Conservation (phyloP, 37 sponge, comb jelly and placozoan genomes). For the Eunapius fragilis region DNA sequence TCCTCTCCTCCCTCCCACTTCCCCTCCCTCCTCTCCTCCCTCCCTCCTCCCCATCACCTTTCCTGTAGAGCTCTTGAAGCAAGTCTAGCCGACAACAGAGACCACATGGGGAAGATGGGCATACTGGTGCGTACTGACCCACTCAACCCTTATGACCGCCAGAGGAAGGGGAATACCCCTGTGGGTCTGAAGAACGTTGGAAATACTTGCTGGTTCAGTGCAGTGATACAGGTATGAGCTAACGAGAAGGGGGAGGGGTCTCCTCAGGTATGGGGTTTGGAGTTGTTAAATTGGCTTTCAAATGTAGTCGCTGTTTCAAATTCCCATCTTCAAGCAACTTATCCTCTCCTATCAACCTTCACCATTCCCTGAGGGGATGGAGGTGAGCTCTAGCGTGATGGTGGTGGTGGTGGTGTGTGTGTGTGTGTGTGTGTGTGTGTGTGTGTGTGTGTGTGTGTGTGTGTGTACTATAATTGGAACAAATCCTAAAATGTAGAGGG, state of each 20-base stretch:
- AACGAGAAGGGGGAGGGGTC: no score
- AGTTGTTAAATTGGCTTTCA: no score
- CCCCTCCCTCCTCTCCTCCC: neutral
- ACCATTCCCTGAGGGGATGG: slow-evolving; percentile 3
- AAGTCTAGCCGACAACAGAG: slow-evolving; percentile 56
- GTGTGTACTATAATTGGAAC: no score
- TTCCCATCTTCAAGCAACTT: slow-evolving; percentile 45
- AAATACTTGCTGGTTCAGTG: slow-evolving; percentile 86
- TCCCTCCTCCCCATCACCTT: neutral
- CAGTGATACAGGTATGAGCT: slow-evolving; percentile 73
- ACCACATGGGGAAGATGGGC: slow-evolving; percentile 13
- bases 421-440: no score
- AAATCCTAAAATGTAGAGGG: no score
- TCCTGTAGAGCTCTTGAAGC: slow-evolving; percentile 69
- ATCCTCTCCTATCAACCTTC: slow-evolving; percentile 53
- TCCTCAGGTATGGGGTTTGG: no score
- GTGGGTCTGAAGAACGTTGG: slow-evolving; percentile 86
- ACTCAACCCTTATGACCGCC: slow-evolving; percentile 74
- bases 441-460: no score
- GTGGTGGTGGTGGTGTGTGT: no score
- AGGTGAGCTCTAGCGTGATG: neutral
- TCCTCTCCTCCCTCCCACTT: neutral
- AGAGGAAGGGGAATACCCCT: slow-evolving; percentile 42
- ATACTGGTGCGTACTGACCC: slow-evolving; percentile 46
- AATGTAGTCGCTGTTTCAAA: slow-evolving; percentile 67